A percentile compares a stretch with the other conserved stretches of the same genome.
Conservation (phyloP, 2,797 vertebrate genomes). For the Melanotaenia maccullochi region DNA sequence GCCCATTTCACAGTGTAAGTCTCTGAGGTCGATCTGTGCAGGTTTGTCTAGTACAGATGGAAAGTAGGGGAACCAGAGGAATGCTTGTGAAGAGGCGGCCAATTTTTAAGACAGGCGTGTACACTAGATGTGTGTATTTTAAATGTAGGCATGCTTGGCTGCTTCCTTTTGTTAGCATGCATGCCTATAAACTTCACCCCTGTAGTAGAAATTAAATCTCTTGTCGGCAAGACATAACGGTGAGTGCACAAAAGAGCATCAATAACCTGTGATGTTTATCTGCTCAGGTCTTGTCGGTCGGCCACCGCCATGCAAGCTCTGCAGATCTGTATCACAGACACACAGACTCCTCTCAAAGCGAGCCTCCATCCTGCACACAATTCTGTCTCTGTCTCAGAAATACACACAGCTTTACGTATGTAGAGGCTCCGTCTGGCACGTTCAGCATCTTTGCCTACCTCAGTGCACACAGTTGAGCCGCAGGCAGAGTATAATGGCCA, state of each 20-base stretch:
- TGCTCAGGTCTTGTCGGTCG: slow-evolving; percentile 29
- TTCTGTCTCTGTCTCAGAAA: slow-evolving; percentile 60
- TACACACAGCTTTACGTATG: slow-evolving; percentile 39
- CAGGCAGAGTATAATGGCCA: slow-evolving; percentile 41
- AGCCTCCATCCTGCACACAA: slow-evolving; percentile 61
- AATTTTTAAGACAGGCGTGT: slow-evolving; percentile 68
- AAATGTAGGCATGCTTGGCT: slow-evolving; percentile 35
- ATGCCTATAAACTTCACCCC: neutral
- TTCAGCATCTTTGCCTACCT: slow-evolving; percentile 13
- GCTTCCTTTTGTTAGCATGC: slow-evolving; percentile 14
- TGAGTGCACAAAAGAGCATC: slow-evolving; percentile 43
- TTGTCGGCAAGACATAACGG: slow-evolving; percentile 24
- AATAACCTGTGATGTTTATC: slow-evolving; percentile 59
- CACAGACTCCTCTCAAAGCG: slow-evolving; percentile 60
- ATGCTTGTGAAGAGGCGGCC: slow-evolving; percentile 69
- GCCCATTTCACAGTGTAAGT: neutral
- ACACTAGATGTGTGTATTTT: slow-evolving; percentile 27
- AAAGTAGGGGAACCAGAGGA: slow-evolving; percentile 43
- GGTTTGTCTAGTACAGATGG: neutral
- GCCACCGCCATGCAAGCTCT: slow-evolving; percentile 42
- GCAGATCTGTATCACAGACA: slow-evolving; percentile 64
- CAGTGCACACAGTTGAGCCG: slow-evolving; percentile 26
- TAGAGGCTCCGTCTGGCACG: slow-evolving; percentile 17
- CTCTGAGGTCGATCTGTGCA: slow-evolving; percentile 1
- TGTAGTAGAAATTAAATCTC: slow-evolving; percentile 53